Percentiles rank a stretch among this genome's conserved stretches.
Conservation (phyloP, 2,113 vertebrate species). For the Stictonetta naevosa region DNA sequence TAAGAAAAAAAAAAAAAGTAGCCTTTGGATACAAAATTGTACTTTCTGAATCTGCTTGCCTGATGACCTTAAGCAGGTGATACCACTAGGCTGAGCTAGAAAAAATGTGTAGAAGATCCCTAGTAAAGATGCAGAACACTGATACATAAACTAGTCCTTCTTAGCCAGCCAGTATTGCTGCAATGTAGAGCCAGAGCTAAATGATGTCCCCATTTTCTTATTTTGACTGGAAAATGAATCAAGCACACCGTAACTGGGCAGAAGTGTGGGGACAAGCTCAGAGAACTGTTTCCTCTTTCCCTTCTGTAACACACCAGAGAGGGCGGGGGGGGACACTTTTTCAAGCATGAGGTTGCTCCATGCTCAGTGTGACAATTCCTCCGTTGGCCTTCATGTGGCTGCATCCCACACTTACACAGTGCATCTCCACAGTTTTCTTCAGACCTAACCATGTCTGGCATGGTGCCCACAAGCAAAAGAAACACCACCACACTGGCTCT, state of each 20-base stretch:
- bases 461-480: background rate
- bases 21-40: background rate
- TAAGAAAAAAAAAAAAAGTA: background rate
- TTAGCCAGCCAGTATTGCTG: background rate
- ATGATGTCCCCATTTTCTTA: background rate
- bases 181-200: background rate
- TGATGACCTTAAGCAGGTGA: background rate
- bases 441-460: background rate
- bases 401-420: background rate
- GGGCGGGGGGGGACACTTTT: background rate
- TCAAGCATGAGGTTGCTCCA: background rate
- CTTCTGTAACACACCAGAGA: background rate
- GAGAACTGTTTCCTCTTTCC: background rate
- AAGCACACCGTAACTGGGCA: background rate
- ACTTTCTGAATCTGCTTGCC: background rate
- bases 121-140: background rate
- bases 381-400: accelerated
- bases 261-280: background rate
- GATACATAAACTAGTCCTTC: background rate
- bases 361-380: background rate
- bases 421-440: background rate
- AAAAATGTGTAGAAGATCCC: background rate
- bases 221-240: background rate
- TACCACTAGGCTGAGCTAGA: background rate
- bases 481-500: background rate